Conservation (phyloP, 2,888 invertebrate species). For the Nomada lathburiana region DNA sequence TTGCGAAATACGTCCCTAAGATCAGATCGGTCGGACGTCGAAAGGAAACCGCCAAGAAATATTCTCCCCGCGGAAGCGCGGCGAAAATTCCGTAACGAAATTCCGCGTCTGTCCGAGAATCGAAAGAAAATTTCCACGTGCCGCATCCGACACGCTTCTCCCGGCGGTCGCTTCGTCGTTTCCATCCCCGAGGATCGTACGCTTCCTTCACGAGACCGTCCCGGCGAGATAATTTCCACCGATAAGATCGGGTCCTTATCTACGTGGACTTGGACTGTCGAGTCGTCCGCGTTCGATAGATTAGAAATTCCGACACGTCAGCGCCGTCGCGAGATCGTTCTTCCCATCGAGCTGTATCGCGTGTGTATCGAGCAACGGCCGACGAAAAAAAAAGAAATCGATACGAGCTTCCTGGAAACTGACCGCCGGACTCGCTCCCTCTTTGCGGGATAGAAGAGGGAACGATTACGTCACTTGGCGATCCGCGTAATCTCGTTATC, state of each 20-base stretch:
- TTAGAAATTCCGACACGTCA: slow-evolving; percentile 66
- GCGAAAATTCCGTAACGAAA: too few relatives aligned
- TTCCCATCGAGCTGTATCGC: slow-evolving; percentile 1
- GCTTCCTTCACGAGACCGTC: slow-evolving; percentile 21
- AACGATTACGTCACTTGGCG: slow-evolving; percentile 56
- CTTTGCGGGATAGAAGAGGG: slow-evolving; percentile 25
- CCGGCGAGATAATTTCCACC: slow-evolving; percentile 23
- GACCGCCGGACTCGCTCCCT: slow-evolving; percentile 3
- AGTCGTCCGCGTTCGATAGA: slow-evolving; percentile 53
- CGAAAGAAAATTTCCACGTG: not conserved
- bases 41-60: too few relatives aligned
- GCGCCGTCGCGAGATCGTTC: slow-evolving; percentile 31
- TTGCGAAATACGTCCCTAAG: accelerated
- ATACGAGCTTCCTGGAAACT: slow-evolving; percentile 60
- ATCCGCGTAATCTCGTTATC: slow-evolving; percentile 68
- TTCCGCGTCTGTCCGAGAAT: too few relatives aligned
- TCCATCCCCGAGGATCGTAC: slow-evolving; percentile 20
- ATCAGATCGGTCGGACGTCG: too few relatives aligned
- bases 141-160: too few relatives aligned
- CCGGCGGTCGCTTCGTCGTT: not conserved
- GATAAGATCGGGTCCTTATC: slow-evolving; percentile 71
- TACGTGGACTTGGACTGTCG: slow-evolving; percentile 62
- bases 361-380: slow-evolving; percentile 30
- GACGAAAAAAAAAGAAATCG: slow-evolving; percentile 46
- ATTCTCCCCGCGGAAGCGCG: too few relatives aligned